A percentile compares a stretch with the other conserved stretches of the same genome.
Conservation (phyloP, 2,113 vertebrate species). For the Climacteris rufus region DNA sequence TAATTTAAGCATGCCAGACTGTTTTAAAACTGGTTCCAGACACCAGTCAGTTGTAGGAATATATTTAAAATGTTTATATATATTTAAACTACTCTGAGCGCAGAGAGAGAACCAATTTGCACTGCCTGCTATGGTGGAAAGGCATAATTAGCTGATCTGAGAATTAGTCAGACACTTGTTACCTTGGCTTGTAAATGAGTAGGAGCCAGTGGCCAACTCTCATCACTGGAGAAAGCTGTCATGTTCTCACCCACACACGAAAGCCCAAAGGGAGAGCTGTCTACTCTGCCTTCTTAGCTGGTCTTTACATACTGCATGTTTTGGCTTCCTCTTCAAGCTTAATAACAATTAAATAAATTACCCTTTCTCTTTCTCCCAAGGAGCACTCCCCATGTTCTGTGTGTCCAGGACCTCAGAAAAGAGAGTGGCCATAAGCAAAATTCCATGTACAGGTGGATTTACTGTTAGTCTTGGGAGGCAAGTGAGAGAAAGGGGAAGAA, state of each 20-base stretch:
- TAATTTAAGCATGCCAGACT: not conserved
- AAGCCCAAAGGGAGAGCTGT: not conserved
- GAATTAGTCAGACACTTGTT: not conserved
- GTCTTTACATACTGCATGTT: not conserved
- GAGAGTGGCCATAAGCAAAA: not conserved
- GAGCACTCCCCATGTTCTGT: accelerated
- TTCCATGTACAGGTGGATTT: not conserved
- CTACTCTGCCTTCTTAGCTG: not conserved
- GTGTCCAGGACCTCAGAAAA: not conserved
- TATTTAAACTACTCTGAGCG: not conserved
- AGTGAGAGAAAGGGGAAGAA: not conserved
- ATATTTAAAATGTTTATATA: not conserved
- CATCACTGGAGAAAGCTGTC: not conserved
- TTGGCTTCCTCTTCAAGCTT: not conserved
- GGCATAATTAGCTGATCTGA: not conserved
- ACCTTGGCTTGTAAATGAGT: not conserved
- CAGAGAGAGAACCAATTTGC: not conserved
- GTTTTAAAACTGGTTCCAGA: not conserved
- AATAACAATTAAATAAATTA: not conserved
- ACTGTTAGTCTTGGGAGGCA: not conserved
- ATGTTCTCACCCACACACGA: accelerated
- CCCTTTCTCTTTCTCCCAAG: not conserved
- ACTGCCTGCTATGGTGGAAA: not conserved
- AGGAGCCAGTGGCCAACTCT: not conserved
- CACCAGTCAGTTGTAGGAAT: not conserved